A percentile compares a stretch with the other conserved stretches of the same genome.
These are phyloP conservation scores for Luperina nickerlii DNA, from an alignment of 2,888 invertebrate genomes.

Conservation along the genomic window DNA sequence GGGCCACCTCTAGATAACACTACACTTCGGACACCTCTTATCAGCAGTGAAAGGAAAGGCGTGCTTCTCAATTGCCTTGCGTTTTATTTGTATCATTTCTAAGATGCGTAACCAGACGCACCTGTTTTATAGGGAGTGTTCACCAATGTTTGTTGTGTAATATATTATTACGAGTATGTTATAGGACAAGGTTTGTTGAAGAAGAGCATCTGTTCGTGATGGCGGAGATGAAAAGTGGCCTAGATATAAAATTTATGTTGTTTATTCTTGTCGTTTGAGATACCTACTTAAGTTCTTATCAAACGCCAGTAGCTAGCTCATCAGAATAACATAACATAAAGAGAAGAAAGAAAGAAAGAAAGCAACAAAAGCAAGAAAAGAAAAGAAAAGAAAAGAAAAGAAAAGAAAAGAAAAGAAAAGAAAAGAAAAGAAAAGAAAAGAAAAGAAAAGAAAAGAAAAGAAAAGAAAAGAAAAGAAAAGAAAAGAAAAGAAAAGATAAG, in stretches of 20 bases:
- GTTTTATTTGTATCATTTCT: slow-evolving; percentile 84
- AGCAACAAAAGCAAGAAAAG: too few species aligned
- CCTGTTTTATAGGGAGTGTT: slow-evolving; percentile 67
- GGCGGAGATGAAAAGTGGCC: slow-evolving; percentile 11
- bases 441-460: too few species aligned
- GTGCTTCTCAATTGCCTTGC: slow-evolving; percentile 77
- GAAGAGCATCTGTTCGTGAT: not conserved
- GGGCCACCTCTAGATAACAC: slow-evolving; percentile 40
- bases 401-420: too few species aligned
- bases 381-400: too few species aligned
- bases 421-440: too few species aligned
- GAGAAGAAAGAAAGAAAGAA: too few species aligned
- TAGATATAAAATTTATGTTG: not conserved
- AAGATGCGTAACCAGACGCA: slow-evolving; percentile 75
- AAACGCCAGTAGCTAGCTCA: not conserved
- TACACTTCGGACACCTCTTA: slow-evolving; percentile 49
- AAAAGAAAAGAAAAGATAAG: too few species aligned
- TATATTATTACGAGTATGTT: slow-evolving; percentile 11
- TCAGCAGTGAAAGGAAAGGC: slow-evolving; percentile 82
- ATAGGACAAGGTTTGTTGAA: slow-evolving; percentile 19
- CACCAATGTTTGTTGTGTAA: slow-evolving; percentile 56
- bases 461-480: too few species aligned
- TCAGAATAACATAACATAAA: not conserved
- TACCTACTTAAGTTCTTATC: not conserved
- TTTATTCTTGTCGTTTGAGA: not conserved